Base-by-base conservation (phyloP, 1,140 invertebrate species). In the Steinernema khuongi region DNA sequence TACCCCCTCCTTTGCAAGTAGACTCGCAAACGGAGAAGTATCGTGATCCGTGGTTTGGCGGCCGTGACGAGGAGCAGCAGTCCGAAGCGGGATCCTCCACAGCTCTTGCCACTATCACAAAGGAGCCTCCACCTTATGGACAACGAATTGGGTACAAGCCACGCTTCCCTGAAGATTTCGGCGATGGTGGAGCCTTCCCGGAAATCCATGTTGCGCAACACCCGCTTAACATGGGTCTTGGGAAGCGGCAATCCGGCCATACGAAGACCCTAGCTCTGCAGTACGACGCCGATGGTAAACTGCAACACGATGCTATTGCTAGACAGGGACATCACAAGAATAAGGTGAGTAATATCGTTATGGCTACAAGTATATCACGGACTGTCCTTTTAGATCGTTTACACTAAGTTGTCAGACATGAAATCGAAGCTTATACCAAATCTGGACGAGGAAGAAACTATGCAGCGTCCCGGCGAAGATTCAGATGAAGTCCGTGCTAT, bases 161-260 rank as follows among this genome's bases (percentile, higher is more conserved):
- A 18, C 87, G 95, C 72, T 89, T 89, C 72, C 88, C 90, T 79
- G 93, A 95, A 11, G 92, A 93, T 87, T 93, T 90, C 89, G 90
- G 90, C 81, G 96, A 99, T 91, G 97, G 97, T 4, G 97, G 97
- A 14, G 94, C 97, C 0, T 99, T 95, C 87, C 96, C 97, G 0
- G 97, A 99, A 88, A 96, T 99, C 73, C 92, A 92, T 85, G 91
- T 98, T 18, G 94, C 94, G 0, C 97, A 99, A 83, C 96, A 94
- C 88, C 97, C 97, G 0, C 86, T 99, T 31, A 91, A 91, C 76
- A 86, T 77, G 72, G 77, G 29, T 80, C 79, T 36, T 79, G 84
- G 33, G 73, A 90, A 11, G 92, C 92, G 17, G 96, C 72, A 70
- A 30, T 44, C 68, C 28, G 74, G 74, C 29, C 69, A 74, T 4